Conservation (phyloP, 2,888 invertebrate species). For the Archaeoteleia sp. region DNA sequence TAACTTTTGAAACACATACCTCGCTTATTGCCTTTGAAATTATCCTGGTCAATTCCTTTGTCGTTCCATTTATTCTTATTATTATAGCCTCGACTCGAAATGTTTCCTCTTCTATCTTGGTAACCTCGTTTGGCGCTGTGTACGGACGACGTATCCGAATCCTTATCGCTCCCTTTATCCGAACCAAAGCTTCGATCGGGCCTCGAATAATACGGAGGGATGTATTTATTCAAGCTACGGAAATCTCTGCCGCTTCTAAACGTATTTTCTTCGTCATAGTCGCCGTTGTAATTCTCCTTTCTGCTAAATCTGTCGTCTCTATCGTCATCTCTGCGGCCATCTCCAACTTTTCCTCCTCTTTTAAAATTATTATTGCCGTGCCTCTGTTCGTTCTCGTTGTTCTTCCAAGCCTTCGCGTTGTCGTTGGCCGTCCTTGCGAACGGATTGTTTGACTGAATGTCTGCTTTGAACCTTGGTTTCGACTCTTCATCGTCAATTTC, state of each 20-base stretch:
- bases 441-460: conserved; percentile 13
- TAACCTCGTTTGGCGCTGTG: too few species aligned
- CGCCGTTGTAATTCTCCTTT: conserved; percentile 35
- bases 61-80: too few species aligned
- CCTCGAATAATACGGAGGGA: conserved; percentile 39
- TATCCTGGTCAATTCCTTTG: too few species aligned
- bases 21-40: too few species aligned
- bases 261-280: conserved; percentile 39
- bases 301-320: conserved; percentile 59
- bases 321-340: conserved; percentile 46
- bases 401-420: conserved; percentile 58
- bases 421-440: conserved; percentile 8
- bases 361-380: too few species aligned
- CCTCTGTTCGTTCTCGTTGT: conserved; percentile 64
- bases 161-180: conserved; percentile 65
- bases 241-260: conserved; percentile 42
- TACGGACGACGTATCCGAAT: too few species aligned
- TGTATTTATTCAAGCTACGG: conserved; percentile 18
- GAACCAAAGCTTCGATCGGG: conserved; percentile 51
- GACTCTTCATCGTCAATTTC: conserved; percentile 10
- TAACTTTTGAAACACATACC: too few species aligned
- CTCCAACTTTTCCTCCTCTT: conserved; percentile 49
- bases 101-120: conserved; percentile 1
- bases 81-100: too few species aligned
- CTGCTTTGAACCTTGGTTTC: conserved; percentile 18